These are phyloP conservation scores for Oreotrochilus melanogaster DNA, from an alignment of 2,113 vertebrate genomes.

Conservation along the genomic window DNA sequence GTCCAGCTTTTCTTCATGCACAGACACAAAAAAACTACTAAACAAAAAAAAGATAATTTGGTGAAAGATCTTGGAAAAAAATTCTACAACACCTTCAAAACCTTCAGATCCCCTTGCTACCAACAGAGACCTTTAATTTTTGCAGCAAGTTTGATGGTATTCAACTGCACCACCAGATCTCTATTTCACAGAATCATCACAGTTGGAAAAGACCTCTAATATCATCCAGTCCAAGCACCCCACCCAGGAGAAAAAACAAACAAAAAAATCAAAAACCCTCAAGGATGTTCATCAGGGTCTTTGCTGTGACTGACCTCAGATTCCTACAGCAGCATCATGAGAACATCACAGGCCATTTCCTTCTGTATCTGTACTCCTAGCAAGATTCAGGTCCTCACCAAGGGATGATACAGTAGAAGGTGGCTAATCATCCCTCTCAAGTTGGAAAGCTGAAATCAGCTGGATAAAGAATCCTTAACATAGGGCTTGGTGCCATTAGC, in stretches of 20 bases:
- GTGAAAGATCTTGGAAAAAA: neutral
- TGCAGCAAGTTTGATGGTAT: neutral
- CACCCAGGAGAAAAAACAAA: no score
- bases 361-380: neutral
- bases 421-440: accelerated
- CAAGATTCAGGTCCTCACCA: neutral
- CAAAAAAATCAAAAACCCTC: no score
- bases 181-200: neutral
- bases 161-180: neutral
- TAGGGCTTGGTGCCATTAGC: neutral
- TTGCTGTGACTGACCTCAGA: neutral
- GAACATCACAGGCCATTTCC: neutral
- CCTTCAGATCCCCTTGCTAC: neutral
- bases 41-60: neutral
- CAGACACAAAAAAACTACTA: neutral
- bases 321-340: neutral
- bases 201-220: no score
- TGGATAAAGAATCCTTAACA: neutral
- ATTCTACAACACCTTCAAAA: neutral
- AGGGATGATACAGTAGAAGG: neutral
- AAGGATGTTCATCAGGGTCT: neutral
- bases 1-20: neutral
- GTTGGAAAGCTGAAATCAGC: neutral
- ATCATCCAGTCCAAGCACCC: no score
- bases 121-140: neutral